Evolutionary conservation across 2,113 vertebrate genomes (phyloP), one percentile per base, ranked within the genome.

Genomic region (Scartelaos histophorus): DNA sequence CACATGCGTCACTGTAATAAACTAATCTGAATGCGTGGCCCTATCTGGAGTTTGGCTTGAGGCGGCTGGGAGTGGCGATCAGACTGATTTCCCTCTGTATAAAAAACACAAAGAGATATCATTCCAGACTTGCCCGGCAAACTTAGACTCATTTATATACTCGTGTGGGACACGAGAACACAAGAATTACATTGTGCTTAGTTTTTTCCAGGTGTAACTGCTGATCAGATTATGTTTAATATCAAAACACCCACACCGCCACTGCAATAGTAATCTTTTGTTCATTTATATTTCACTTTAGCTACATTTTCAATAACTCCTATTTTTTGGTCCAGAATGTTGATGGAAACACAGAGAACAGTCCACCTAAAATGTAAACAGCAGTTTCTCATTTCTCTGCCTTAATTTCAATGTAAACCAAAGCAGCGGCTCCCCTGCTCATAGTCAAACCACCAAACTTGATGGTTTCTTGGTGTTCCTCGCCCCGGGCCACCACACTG

Each of bases 391-490:
- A 91, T 91, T 91, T 88, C 88, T 90, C 84, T 82, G 88, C 82
- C 85, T 88, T 91, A 86, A 90, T 88, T 90, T 89, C 84, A 92
- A 84, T 83, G 88, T 92, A 93, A 91, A 92, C 89, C 85, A 85
- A 90, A 87, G 77, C 84, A 76, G 84, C 79, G 70, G 49, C 82
- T 75, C 82, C 75, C 80, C 81, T 64, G 76, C 86, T 84, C 49
- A n/a, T 3, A 9, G 81, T 86, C 82, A 85, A 90, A 90, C 86
- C 91, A 85, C 88, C 88, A 80, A 80, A 91, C 87, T 90, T 90
- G 90, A 91, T 90, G 89, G 89, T 91, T 91, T 90, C 87, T 89
- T 87, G 84, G 87, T 90, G 87, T 91, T 90, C 89, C 90, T 90
- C 67, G 85, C 87, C 87, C 64, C 61, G 7, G 85, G 89, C 81